Evolutionary conservation across 2,888 invertebrate species (phyloP).

Genomic region (Amphipyra tragopoginis): DNA sequence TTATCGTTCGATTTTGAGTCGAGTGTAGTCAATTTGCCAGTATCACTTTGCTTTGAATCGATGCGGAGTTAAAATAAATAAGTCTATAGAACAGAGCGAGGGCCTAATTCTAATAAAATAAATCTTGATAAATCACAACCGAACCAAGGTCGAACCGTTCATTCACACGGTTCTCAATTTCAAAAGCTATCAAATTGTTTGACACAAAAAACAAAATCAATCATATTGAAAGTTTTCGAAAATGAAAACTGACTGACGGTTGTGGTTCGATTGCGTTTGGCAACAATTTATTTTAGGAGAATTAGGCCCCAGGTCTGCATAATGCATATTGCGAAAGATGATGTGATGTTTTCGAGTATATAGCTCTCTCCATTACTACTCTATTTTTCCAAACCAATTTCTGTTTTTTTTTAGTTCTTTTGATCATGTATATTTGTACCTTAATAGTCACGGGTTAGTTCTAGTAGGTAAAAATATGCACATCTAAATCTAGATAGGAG

Average conservation of each 20-base stretch:
- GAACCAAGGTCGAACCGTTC: too few relatives aligned
- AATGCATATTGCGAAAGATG: conserved; percentile 28
- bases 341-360: conserved; percentile 36
- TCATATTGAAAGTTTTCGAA: too few relatives aligned
- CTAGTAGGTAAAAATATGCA: background rate
- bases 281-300: too few relatives aligned
- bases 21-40: conserved; percentile 2
- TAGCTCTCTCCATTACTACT: background rate
- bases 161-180: too few relatives aligned
- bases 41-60: conserved; percentile 12
- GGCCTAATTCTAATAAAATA: too few relatives aligned
- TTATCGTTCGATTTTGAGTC: conserved; percentile 8
- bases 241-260: too few relatives aligned
- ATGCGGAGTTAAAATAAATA: conserved; percentile 26
- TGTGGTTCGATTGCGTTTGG: too few relatives aligned
- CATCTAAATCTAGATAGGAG: conserved; percentile 7
- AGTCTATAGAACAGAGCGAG: conserved; percentile 14
- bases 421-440: conserved; percentile 12
- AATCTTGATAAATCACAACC: too few relatives aligned
- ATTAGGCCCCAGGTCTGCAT: too few relatives aligned
- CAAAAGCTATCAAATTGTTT: too few relatives aligned
- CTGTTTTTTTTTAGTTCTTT: background rate
- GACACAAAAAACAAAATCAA: too few relatives aligned
- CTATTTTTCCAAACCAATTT: background rate
- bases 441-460: conserved; percentile 9